Conservation (phyloP, 1,140 invertebrate species). For the Drosophila kanapiae region DNA sequence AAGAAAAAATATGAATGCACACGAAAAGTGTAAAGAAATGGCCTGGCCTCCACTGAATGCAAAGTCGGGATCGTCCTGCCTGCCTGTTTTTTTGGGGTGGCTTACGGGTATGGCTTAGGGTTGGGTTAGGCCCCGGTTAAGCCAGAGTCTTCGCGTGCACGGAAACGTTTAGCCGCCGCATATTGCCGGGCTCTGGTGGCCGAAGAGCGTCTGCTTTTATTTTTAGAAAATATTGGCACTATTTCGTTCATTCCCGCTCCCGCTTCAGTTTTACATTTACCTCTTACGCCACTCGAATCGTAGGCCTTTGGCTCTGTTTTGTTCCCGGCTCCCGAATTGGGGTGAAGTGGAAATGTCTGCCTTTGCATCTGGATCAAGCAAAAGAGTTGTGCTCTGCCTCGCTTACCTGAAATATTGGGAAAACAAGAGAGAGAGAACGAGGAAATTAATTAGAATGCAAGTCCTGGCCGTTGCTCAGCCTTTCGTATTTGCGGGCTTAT, state of each 20-base stretch:
- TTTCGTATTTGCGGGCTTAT: slow-evolving; percentile 23
- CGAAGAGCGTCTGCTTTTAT: slow-evolving; percentile 74
- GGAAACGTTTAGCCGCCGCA: slow-evolving; percentile 80
- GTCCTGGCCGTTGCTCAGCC: neutral
- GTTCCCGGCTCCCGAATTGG: slow-evolving; percentile 18
- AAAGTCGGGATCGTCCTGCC: slow-evolving; percentile 14
- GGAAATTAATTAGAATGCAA: slow-evolving; percentile 51
- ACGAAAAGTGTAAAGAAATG: slow-evolving; percentile 80
- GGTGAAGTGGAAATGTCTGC: slow-evolving; percentile 41
- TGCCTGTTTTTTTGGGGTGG: neutral
- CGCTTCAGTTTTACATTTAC: slow-evolving; percentile 58
- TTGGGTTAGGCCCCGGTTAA: slow-evolving; percentile 25
- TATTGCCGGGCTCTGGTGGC: slow-evolving; percentile 63
- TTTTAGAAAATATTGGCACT: slow-evolving; percentile 81
- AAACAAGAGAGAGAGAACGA: slow-evolving; percentile 19
- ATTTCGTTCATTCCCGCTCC: slow-evolving; percentile 16
- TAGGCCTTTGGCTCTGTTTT: slow-evolving; percentile 16
- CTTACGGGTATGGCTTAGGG: neutral
- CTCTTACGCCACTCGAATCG: slow-evolving; percentile 54
- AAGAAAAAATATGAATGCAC: slow-evolving; percentile 73
- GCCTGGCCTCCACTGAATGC: slow-evolving; percentile 57
- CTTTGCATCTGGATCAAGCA: slow-evolving; percentile 16
- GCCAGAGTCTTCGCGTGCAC: slow-evolving; percentile 70
- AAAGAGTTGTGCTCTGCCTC: slow-evolving; percentile 7
- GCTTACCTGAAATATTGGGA: slow-evolving; percentile 51